Conservation (phyloP, 2,888 invertebrate species). For the Chloroclystis v-ata region DNA sequence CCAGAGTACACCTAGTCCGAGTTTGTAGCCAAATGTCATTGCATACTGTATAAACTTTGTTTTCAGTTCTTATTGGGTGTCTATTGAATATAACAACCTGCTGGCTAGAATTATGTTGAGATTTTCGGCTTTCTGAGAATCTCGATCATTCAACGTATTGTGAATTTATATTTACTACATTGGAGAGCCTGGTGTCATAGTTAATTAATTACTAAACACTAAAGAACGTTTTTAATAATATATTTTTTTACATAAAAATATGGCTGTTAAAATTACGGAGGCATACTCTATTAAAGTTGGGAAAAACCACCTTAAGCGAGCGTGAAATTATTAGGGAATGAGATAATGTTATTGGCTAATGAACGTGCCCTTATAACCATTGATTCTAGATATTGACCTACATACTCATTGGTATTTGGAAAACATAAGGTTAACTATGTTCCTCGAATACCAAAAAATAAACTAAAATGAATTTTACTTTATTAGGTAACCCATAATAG, state of each 20-base stretch:
- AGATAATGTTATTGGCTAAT: slow-evolving; percentile 65
- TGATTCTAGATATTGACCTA: slow-evolving; percentile 32
- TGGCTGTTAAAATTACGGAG: slow-evolving; percentile 57
- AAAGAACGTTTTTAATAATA: too few species aligned
- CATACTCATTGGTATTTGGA: too few species aligned
- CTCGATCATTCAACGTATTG: too few species aligned
- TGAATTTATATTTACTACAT: too few species aligned
- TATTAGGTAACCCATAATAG: too few species aligned
- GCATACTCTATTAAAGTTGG: slow-evolving; percentile 47
- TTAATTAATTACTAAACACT: too few species aligned
- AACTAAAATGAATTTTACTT: too few species aligned
- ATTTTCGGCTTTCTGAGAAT: too few species aligned
- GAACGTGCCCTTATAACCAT: slow-evolving; percentile 47
- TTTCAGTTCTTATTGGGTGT: not conserved
- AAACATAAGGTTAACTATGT: too few species aligned
- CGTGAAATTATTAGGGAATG: slow-evolving; percentile 65
- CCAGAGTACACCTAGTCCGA: slow-evolving; percentile 27
- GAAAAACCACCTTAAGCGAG: slow-evolving; percentile 51
- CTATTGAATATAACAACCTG: not conserved
- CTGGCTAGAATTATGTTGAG: not conserved
- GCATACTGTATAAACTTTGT: slow-evolving; percentile 10
- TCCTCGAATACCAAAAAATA: too few species aligned
- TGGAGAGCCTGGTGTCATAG: too few species aligned
- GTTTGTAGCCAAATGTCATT: slow-evolving; percentile 23
- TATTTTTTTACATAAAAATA: too few species aligned